Percentiles rank a stretch among this genome's conserved stretches.
Evolutionary conservation across 2,113 vertebrate species (phyloP).

Genomic region (Equus quagga): DNA sequence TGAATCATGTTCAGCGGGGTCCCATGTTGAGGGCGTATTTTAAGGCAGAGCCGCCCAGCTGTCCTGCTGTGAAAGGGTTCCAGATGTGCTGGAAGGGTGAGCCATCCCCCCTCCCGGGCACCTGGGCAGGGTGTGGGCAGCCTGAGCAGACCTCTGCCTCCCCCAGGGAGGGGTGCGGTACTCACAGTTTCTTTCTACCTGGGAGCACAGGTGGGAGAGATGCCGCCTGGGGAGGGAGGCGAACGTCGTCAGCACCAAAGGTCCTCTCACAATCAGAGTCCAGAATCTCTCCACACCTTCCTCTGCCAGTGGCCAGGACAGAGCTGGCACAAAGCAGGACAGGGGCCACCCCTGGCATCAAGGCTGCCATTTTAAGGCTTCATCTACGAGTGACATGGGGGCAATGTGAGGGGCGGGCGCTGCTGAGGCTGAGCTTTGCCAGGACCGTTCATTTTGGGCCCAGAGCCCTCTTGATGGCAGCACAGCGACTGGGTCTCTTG

Average conservation of each 20-base stretch:
- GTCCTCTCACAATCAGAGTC: not conserved
- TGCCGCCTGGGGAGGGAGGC: not conserved
- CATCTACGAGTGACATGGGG: not conserved
- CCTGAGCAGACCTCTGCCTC: too few relatives aligned
- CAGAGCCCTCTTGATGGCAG: not conserved
- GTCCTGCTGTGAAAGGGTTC: not conserved
- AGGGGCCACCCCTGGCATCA: not conserved
- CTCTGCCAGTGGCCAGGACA: not conserved
- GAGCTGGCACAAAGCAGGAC: not conserved
- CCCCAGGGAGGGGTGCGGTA: fast-evolving
- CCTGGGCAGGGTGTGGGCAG: too few relatives aligned
- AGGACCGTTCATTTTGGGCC: not conserved
- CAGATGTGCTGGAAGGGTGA: too few relatives aligned
- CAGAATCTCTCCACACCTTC: not conserved
- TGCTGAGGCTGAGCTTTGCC: not conserved
- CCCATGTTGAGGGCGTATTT: not conserved
- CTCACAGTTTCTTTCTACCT: not conserved
- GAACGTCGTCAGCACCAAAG: fast-evolving
- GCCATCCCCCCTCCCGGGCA: not conserved
- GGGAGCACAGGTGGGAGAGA: not conserved
- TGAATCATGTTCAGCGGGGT: not conserved
- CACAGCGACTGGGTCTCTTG: fast-evolving
- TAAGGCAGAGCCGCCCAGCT: not conserved
- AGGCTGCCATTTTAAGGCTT: not conserved
- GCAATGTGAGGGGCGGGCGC: fast-evolving